Conservation (phyloP, 2,113 vertebrate species). For the Scomber scombrus region DNA sequence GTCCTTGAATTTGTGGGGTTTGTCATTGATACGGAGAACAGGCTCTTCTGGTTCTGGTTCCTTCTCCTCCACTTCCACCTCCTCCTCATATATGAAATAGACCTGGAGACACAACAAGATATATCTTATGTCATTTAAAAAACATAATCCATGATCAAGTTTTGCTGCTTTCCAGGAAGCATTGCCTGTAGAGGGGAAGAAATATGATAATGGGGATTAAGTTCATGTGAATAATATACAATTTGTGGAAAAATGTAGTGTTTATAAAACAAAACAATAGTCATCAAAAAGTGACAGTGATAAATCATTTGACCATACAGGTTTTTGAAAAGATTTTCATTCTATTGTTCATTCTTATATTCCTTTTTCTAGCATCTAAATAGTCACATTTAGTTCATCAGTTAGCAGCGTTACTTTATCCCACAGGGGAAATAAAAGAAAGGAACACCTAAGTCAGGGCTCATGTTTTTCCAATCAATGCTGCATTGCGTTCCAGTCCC, state of each 20-base stretch:
- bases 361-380: not conserved
- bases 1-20: conserved; percentile 98
- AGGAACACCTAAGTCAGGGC: conserved; percentile 27
- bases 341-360: not conserved
- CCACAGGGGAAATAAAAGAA: not conserved
- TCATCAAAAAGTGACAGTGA: not conserved
- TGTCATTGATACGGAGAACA: conserved; percentile 90
- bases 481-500: conserved; percentile 34
- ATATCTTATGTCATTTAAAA: not conserved
- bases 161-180: not conserved
- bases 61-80: conserved; percentile 94
- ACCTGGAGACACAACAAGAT: conserved; percentile 74
- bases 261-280: too few species aligned
- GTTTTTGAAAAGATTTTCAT: not conserved
- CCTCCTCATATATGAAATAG: conserved; percentile 95
- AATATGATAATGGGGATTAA: not conserved
- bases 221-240: not conserved
- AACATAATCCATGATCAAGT: not conserved
- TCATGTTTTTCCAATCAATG: conserved; percentile 47
- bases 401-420: not conserved
- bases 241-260: not conserved
- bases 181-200: not conserved
- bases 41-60: conserved; percentile 90
- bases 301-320: too few species aligned
- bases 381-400: not conserved